These are phyloP conservation scores for Dolomedes plantarius DNA, from an alignment of 2,888 invertebrate genomes.

Conservation along the genomic window DNA sequence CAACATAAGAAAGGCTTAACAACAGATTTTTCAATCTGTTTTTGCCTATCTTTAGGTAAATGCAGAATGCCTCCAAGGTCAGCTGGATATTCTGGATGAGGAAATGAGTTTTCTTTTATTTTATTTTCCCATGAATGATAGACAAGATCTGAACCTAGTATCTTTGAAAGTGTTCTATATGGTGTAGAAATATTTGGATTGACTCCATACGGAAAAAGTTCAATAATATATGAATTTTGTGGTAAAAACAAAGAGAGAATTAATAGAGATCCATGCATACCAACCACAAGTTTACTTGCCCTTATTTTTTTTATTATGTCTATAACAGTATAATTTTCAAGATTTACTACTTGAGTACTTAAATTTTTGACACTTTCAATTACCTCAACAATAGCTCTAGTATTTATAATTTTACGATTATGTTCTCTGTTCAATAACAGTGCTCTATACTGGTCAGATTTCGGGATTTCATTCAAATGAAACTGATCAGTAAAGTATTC, in stretches of 20 bases:
- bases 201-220: slow-evolving; percentile 79
- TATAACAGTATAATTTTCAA: slow-evolving; percentile 73
- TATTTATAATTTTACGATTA: slow-evolving; percentile 78
- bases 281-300: slow-evolving; percentile 75
- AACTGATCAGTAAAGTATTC: slow-evolving; percentile 74
- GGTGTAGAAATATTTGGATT: slow-evolving; percentile 78
- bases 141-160: slow-evolving; percentile 75
- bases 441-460: slow-evolving; percentile 72
- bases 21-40: slow-evolving; percentile 74
- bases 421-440: slow-evolving; percentile 76
- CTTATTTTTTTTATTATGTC: slow-evolving; percentile 74
- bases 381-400: slow-evolving; percentile 76
- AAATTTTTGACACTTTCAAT: slow-evolving; percentile 74
- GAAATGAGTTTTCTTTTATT: slow-evolving; percentile 75
- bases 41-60: slow-evolving; percentile 75
- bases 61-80: slow-evolving; percentile 78
- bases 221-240: slow-evolving; percentile 77
- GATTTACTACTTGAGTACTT: slow-evolving; percentile 50
- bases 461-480: not conserved
- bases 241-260: slow-evolving; percentile 77
- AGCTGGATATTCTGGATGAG: slow-evolving; percentile 77
- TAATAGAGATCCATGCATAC: slow-evolving; percentile 79
- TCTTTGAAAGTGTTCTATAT: slow-evolving; percentile 77
- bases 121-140: slow-evolving; percentile 78
- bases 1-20: slow-evolving; percentile 79